A percentile compares a stretch with the other conserved stretches of the same genome.
Evolutionary conservation across 2,797 vertebrate genomes (phyloP).

Genomic region (Scleropages formosus): DNA sequence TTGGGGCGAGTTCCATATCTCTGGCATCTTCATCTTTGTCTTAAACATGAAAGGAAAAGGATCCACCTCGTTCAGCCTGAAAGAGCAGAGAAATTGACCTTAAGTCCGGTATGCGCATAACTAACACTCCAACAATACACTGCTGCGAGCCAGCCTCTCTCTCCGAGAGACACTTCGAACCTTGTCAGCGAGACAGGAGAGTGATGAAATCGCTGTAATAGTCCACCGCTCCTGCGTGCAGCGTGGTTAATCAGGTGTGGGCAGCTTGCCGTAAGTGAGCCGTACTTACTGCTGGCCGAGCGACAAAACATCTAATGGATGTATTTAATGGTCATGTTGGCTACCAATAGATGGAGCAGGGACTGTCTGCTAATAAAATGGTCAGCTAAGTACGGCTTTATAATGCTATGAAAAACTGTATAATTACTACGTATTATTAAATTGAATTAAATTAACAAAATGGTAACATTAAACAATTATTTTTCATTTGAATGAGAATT

Average conservation of each 20-base stretch:
- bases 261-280: too few species aligned
- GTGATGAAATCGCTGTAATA: not conserved
- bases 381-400: too few species aligned
- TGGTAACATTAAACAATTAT: too few species aligned
- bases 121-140: not conserved
- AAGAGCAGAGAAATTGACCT: not conserved
- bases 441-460: not conserved
- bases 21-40: not conserved
- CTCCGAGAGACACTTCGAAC: too few species aligned
- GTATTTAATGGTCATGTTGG: too few species aligned
- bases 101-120: not conserved
- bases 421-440: not conserved
- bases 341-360: too few species aligned
- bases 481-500: not conserved
- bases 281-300: too few species aligned
- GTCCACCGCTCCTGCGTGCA: not conserved
- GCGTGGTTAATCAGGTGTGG: too few species aligned
- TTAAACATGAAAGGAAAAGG: not conserved
- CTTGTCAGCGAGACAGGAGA: not conserved
- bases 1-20: not conserved
- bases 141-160: too few species aligned
- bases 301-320: too few species aligned
- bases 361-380: too few species aligned
- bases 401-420: not conserved
- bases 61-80: not conserved